Base-by-base conservation (phyloP, 1,140 invertebrate genomes). In the Heliconius himera region DNA sequence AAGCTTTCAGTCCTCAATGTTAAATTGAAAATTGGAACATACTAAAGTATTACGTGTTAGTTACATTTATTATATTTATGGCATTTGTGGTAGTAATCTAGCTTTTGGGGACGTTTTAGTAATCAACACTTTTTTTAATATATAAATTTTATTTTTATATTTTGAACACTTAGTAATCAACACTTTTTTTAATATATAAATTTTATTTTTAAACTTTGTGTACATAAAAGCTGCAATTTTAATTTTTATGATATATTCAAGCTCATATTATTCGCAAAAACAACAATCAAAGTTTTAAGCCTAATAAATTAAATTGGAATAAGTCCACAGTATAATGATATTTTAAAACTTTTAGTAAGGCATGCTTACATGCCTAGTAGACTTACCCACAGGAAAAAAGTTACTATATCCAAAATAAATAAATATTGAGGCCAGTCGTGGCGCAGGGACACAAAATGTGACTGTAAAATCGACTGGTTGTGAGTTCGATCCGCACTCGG, bases 241-340 rank as follows among this genome's bases (percentile, higher is more conserved):
- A 22, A 66, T 26, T 66, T 13, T 29, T 66, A 29, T 66, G 11
- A 66, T 36, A 66, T 3, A 22, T 56, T 22, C n/a, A 3, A 29
- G 13, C 26, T 66, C 22, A 66, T 73, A 78, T 51, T 60, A 22
- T 60, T 70, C 26, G 36, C 9, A 9, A 38, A 74, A 73, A 74
- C 36, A 73, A 74, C 77, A 78, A 74, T 70, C 33, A 41, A 66
- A 78, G 72, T 73, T 49, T 36, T 78, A 78, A 78, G 66, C 77
- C 73, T 70, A 78, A 72, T 78, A 54, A 78, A 74, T 72, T 41
- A 74, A 56, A 74, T 74, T 78, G 66, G 11, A 78, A 29, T 66
- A 29, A 66, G 60, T 16, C 13, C 60, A 73, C 22, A 74, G n/a
- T 75, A 56, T 22, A 26, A 46, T 46, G 13, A 46, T 51, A 26